Conservation (phyloP, 2,113 vertebrate genomes). For the Noctilio leporinus region DNA sequence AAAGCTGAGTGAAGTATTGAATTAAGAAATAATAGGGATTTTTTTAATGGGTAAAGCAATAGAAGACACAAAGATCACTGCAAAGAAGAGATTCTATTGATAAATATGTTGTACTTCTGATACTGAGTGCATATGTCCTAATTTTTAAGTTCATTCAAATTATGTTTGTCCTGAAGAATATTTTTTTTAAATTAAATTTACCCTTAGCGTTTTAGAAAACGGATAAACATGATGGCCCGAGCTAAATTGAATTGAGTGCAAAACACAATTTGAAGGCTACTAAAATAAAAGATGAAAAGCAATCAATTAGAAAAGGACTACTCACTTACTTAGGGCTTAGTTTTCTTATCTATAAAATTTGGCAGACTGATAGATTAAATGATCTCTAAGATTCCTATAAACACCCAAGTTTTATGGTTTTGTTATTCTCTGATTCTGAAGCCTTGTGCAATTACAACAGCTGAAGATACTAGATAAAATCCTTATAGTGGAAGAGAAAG, state of each 20-base stretch:
- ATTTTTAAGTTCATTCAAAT: slow-evolving; percentile 12
- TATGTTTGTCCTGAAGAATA: not conserved
- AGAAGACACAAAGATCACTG: not conserved
- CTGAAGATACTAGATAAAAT: slow-evolving; percentile 6
- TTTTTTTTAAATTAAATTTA: slow-evolving; percentile 15
- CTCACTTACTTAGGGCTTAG: not conserved
- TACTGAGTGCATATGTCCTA: not conserved
- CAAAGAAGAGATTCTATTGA: not conserved
- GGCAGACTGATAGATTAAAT: not conserved
- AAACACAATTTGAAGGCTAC: slow-evolving; percentile 22
- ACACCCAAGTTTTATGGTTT: not conserved
- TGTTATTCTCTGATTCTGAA: slow-evolving; percentile 6
- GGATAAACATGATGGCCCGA: not conserved
- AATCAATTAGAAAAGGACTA: not conserved
- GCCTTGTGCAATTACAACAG: not conserved
- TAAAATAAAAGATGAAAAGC: slow-evolving; percentile 42
- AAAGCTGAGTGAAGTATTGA: not conserved
- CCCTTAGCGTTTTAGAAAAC: slow-evolving; percentile 30
- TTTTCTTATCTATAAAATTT: slow-evolving; percentile 3
- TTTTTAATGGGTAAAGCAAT: not conserved
- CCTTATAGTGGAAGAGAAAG: not conserved
- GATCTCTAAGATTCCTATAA: not conserved
- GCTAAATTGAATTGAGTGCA: slow-evolving; percentile 7
- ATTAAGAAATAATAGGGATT: not conserved
- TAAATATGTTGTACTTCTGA: not conserved